Evolutionary conservation across 2,888 invertebrate genomes (phyloP), one percentile per base, ranked within the genome.

Genomic region (Agrochola circellaris): DNA sequence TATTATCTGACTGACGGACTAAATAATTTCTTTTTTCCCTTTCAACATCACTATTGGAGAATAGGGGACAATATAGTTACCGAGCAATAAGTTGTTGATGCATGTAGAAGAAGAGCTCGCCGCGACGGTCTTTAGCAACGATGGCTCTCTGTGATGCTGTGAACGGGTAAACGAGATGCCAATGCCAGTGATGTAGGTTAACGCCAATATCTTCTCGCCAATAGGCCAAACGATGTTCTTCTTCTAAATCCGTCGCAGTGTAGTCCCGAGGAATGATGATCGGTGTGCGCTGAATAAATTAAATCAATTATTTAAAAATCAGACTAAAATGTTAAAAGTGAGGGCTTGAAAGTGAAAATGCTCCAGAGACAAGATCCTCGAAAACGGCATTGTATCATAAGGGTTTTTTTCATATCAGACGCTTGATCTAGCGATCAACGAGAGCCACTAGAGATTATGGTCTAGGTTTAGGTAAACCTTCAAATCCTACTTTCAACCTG

Each of bases 171-270:
- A 98, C 98, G 80, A 98, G 96, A 96, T 98, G 98, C 98, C 98
- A 98, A 90, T 98, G 98, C 95, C 98, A 98, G 90, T 98, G 98
- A 91, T 98, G 98, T 56, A 98, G 97, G 93, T 98, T 98, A 80
- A 98, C 95, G n/a, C 98, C 98, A 61, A 98, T 93, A 91, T 98
- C 99, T 94, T 99, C 99, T 6, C 98, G 97, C 96, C 98, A 99
- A 91, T 98, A 99, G 2, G 98, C 98, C 81, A 98, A 91, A 15
- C 98, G 97, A 91, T 99, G 98, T 90, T 99, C 99, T 56, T 97
- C 97, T 89, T 99, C 98, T 56, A 98, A 96, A 92, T 98, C 98
- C 0, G 98, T 98, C 4, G 98, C 98, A 0, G 98, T 98, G 90
- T 97, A 98, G 92, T 98, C 98, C 79, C 97, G 94, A 0, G 98